A percentile compares a stretch with the other conserved stretches of the same genome.
phyloP scores from a whole-genome alignment of 2,797 vertebrate genomes.

The Oreortyx pictus region DNA sequence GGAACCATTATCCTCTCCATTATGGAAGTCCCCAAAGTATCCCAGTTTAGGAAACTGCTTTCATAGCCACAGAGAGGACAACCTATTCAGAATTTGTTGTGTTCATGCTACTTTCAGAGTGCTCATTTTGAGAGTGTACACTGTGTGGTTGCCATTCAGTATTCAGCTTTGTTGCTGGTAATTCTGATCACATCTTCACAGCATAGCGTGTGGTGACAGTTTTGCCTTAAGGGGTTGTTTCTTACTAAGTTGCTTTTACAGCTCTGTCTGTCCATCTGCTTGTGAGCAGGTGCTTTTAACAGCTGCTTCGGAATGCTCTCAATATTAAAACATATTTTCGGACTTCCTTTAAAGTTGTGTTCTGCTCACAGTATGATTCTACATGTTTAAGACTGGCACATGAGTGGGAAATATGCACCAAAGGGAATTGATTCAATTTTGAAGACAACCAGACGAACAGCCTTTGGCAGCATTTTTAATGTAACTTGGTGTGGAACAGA shows the following conservation, averaged over 20 bases:
- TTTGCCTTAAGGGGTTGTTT: not conserved
- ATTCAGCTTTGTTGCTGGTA: not conserved
- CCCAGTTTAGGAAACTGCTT: not conserved
- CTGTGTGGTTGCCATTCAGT: not conserved
- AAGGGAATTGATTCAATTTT: not conserved
- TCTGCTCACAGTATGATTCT: not conserved
- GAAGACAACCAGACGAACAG: not conserved
- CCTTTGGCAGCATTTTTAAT: not conserved
- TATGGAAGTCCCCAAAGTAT: fast-evolving
- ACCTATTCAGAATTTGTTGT: not conserved
- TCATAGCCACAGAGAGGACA: not conserved
- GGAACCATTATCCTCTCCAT: not conserved
- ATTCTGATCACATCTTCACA: not conserved
- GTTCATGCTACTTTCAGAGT: not conserved
- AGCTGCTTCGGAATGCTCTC: not conserved
- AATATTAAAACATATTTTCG: not conserved
- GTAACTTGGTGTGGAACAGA: not conserved
- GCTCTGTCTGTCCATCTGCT: not conserved
- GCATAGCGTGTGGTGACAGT: not conserved
- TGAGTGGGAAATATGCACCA: not conserved
- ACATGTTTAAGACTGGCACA: not conserved
- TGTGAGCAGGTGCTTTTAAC: not conserved
- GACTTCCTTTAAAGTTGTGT: not conserved
- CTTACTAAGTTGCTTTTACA: not conserved
- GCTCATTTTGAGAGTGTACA: not conserved